These are phyloP conservation scores for Idaea dimidiata DNA, from an alignment of 2,888 invertebrate genomes.

Conservation along the genomic window DNA sequence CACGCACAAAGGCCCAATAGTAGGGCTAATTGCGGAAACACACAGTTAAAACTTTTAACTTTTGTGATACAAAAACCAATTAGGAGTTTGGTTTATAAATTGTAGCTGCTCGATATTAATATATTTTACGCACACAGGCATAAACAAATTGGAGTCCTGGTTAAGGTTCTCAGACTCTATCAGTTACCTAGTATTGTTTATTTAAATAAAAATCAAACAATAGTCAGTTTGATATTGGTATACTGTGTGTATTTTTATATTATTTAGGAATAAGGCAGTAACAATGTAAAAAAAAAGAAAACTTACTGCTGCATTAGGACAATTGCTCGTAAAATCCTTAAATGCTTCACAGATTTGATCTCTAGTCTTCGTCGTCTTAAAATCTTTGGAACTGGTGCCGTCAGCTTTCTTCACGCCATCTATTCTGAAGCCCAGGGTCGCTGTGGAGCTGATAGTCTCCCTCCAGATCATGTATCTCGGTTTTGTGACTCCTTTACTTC, in stretches of 20 bases:
- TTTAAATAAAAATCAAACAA: too few species aligned
- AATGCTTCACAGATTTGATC: slow-evolving; percentile 91
- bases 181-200: too few species aligned
- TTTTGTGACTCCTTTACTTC: slow-evolving; percentile 95
- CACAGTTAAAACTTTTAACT: too few species aligned
- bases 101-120: too few species aligned
- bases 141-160: too few species aligned
- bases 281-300: slow-evolving; percentile 10
- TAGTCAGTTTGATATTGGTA: not conserved
- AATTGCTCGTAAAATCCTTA: slow-evolving; percentile 89
- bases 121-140: too few species aligned
- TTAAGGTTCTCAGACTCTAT: too few species aligned
- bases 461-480: slow-evolving; percentile 97
- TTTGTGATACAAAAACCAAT: too few species aligned
- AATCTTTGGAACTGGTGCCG: slow-evolving; percentile 95
- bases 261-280: not conserved
- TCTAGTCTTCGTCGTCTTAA: slow-evolving; percentile 94
- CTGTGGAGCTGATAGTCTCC: slow-evolving; percentile 98
- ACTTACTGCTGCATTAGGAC: slow-evolving; percentile 89
- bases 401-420: slow-evolving; percentile 96
- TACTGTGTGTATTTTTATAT: not conserved
- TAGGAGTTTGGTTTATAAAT: too few species aligned
- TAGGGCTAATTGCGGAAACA: too few species aligned
- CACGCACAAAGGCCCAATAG: too few species aligned
- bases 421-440: slow-evolving; percentile 96